Conservation (phyloP, 1,140 invertebrate species). For the Conus ventricosus region DNA sequence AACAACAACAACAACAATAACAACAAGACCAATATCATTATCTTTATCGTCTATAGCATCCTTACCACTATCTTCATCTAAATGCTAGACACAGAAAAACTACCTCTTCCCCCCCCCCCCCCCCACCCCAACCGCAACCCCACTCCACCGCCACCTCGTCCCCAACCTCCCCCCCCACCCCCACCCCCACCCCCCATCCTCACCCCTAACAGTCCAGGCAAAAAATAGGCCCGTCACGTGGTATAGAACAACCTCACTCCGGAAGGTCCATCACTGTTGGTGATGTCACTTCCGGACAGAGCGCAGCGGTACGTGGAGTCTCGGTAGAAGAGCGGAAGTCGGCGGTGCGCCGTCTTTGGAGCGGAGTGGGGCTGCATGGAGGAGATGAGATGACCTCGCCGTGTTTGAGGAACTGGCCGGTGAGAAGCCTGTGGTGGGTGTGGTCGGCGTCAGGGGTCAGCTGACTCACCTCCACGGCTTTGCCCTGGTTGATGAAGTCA, state of each 20-base stretch:
- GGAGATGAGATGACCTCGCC: slow-evolving; percentile 33
- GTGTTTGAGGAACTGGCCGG: slow-evolving; percentile 27
- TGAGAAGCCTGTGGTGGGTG: slow-evolving; percentile 1
- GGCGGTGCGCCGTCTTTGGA: not conserved
- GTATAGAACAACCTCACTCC: slow-evolving; percentile 24
- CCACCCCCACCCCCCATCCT: no score
- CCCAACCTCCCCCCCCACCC: no score
- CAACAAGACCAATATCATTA: no score
- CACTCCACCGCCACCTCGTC: not conserved
- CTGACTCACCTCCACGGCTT: slow-evolving; percentile 25
- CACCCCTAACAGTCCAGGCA: no score
- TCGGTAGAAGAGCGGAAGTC: slow-evolving; percentile 23
- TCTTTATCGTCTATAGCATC: not conserved
- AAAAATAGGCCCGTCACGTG: not conserved
- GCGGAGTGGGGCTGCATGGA: not conserved
- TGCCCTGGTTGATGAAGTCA: slow-evolving; percentile 34
- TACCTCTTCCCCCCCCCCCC: not conserved
- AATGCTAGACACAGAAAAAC: no score
- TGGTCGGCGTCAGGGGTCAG: slow-evolving; percentile 20
- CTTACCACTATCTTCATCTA: not conserved
- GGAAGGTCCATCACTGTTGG: not conserved
- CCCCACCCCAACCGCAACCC: not conserved
- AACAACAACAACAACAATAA: no score
- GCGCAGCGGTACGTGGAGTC: slow-evolving; percentile 29
- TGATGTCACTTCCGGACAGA: slow-evolving; percentile 27